phyloP scores from a whole-genome alignment of 2,113 vertebrate genomes.

The Echinops telfairi region DNA sequence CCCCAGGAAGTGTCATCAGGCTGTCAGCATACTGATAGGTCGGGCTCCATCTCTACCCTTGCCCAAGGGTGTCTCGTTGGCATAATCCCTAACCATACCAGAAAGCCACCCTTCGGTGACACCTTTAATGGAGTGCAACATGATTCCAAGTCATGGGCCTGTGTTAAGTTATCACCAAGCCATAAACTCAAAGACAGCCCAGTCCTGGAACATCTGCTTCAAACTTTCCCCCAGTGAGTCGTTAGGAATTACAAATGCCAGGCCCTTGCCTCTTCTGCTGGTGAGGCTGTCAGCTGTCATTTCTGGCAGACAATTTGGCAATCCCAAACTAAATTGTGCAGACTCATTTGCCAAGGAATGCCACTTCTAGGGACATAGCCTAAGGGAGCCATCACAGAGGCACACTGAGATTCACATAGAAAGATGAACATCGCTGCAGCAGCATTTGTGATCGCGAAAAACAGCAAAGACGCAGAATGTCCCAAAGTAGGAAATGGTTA shows the following conservation, averaged over 20 bases:
- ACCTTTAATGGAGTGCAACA: background rate
- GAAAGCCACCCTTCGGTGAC: background rate
- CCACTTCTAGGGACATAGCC: slow-evolving; percentile 59
- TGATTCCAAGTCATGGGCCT: background rate
- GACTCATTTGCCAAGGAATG: slow-evolving; percentile 59
- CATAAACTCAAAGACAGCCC: background rate
- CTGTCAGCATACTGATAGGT: no score
- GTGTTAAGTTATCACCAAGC: background rate
- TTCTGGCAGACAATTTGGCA: slow-evolving; percentile 22
- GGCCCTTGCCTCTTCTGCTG: background rate
- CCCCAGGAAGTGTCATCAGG: no score
- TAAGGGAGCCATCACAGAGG: slow-evolving; percentile 13
- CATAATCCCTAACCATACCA: no score
- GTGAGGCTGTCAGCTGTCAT: slow-evolving; percentile 50
- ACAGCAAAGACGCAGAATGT: slow-evolving; percentile 59
- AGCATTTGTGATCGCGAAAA: slow-evolving; percentile 74
- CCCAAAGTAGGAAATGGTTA: slow-evolving; percentile 57
- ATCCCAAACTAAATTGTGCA: slow-evolving; percentile 57
- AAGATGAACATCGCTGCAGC: slow-evolving; percentile 30
- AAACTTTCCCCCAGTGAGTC: background rate
- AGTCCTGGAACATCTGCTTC: background rate
- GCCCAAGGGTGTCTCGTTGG: no score
- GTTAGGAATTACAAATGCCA: slow-evolving; percentile 5
- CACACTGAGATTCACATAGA: slow-evolving; percentile 65
- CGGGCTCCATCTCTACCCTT: no score